phyloP scores from a whole-genome alignment of 2,888 invertebrate species.

The Argyresthia albistria region DNA sequence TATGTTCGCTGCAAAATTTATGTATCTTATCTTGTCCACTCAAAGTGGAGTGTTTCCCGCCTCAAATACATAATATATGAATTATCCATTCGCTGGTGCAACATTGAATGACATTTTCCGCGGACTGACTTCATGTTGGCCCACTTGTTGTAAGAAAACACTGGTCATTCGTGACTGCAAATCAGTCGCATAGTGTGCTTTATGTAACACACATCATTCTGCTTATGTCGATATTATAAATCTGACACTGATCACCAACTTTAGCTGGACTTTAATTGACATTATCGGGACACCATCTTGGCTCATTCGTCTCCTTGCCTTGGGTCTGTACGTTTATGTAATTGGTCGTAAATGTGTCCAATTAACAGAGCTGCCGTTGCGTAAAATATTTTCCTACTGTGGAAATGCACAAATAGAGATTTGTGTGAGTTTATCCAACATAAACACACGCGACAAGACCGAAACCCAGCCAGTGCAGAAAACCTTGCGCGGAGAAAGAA shows the following conservation, averaged over 20 bases:
- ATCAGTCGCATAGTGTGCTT: constrained; percentile 1
- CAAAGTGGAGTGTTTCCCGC: neutral
- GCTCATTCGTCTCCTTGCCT: constrained; percentile 17
- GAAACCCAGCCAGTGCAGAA: too few relatives aligned
- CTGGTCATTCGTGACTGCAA: neutral
- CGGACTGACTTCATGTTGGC: neutral
- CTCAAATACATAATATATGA: neutral
- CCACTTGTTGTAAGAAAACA: neutral
- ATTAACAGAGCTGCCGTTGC: constrained; percentile 10
- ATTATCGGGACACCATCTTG: constrained; percentile 23
- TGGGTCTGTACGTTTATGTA: constrained; percentile 16
- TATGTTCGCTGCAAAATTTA: neutral
- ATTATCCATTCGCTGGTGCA: neutral
- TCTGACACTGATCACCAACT: constrained; percentile 21
- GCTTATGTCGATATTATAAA: constrained; percentile 5
- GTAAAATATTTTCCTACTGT: constrained; percentile 4
- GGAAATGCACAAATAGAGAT: too few relatives aligned
- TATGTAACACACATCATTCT: neutral
- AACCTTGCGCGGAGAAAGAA: too few relatives aligned
- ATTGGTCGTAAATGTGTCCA: constrained; percentile 18
- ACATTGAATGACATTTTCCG: constrained; percentile 1
- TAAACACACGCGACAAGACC: too few relatives aligned
- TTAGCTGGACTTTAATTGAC: constrained; percentile 25
- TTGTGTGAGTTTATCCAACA: too few relatives aligned
- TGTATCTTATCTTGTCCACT: neutral